Base-by-base conservation (phyloP, 2,113 vertebrate genomes). In the Arvicanthis niloticus region DNA sequence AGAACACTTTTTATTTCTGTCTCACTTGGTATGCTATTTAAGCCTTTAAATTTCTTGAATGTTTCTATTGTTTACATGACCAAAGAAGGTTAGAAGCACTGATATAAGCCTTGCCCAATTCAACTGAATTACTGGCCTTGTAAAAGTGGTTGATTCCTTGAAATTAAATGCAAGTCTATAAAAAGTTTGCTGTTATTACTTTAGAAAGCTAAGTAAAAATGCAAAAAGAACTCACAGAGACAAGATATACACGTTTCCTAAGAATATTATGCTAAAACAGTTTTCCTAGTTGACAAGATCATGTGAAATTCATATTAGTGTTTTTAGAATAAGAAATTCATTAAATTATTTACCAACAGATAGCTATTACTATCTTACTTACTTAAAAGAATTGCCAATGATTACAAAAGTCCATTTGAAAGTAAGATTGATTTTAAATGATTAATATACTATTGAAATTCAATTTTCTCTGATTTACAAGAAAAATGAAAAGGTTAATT, bases 1-100 rank as follows among this genome's bases (percentile, higher is more conserved):
- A 97, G 58, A 86, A 88, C 56, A 88, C 40, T 91, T 91, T 86
- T 89, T 95, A 96, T 92, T 96, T 96, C 48, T 88, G 26, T 96
- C 90, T 93, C 88, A 80, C 67, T 92, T 81, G 29, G 26, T 89
- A 76, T 81, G 51, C 51, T 87, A 60, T 88, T 96, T 93, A 70
- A 95, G 92, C 26, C 51, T 45, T 90, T 70, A 85, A 60, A 94
- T 92, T 84, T 98, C 92, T 87, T 93, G 91, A 93, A 70, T 95
- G 48, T 75, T 96, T 95, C 56, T 95, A 81, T 76, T 65, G 68
- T 86, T 86, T 89, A 26, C 92, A 86, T 87, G 62, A 87, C 96
- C 95, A 96, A 94, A 96, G 90, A 96, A 96, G 78, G 96, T 24
- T 86, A 95, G 45, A 65, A 60, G 1, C 1, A 37, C 65, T 29